A percentile compares a stretch with the other conserved stretches of the same genome.
These are phyloP conservation scores for Pogonus chalceus DNA, from an alignment of 1,140 invertebrate species.

Conservation along the genomic window DNA sequence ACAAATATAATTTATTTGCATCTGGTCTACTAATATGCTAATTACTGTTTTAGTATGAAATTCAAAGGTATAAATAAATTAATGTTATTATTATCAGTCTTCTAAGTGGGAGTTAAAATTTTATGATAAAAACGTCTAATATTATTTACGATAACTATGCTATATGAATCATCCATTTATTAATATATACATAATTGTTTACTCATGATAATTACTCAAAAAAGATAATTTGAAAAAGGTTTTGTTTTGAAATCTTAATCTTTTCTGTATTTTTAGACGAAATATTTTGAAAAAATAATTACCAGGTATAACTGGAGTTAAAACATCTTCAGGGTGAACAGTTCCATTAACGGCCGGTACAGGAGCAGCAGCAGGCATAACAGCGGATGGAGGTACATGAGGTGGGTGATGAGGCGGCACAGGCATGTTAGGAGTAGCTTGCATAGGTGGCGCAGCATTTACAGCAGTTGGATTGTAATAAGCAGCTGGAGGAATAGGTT, in stretches of 20 bases:
- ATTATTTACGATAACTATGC: too few relatives aligned
- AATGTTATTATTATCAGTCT: too few relatives aligned
- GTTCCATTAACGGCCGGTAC: conserved; percentile 37
- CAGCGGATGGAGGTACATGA: conserved; percentile 30
- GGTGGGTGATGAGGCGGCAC: conserved; percentile 25
- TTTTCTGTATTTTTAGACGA: too few relatives aligned
- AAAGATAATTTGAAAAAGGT: too few relatives aligned
- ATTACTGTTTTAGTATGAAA: too few relatives aligned
- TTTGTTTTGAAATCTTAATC: too few relatives aligned
- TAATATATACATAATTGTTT: too few relatives aligned
- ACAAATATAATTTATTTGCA: neutral
- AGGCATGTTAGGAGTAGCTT: conserved; percentile 19
- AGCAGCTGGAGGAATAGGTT: conserved; percentile 12
- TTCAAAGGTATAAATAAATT: too few relatives aligned
- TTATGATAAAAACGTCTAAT: too few relatives aligned
- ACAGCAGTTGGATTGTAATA: conserved; percentile 21
- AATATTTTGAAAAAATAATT: conserved; percentile 6
- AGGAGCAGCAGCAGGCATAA: conserved; percentile 30
- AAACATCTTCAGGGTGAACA: conserved; percentile 32
- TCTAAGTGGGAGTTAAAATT: too few relatives aligned
- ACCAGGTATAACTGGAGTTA: conserved; percentile 22
- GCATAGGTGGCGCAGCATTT: conserved; percentile 23
- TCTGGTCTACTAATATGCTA: neutral
- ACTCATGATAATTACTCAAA: too few relatives aligned
- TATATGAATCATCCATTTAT: too few relatives aligned